A percentile compares a stretch with the other conserved stretches of the same genome.
Conservation (phyloP, 2,113 vertebrate genomes). For the Tachysurus fulvidraco region DNA sequence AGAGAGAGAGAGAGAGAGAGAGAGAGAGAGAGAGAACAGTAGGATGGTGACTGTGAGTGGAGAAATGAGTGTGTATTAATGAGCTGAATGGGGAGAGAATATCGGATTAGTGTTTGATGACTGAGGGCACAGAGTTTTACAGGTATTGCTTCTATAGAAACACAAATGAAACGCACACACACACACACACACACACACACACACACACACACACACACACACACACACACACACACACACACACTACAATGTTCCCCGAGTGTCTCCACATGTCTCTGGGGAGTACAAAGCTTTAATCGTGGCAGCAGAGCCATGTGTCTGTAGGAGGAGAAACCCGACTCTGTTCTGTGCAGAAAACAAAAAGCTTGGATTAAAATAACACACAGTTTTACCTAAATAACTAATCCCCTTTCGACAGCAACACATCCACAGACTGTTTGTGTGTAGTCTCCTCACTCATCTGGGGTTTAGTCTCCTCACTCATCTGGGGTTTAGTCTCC, state of each 20-base stretch:
- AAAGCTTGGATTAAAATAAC: constrained; percentile 22
- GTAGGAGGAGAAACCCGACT: constrained; percentile 12
- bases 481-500: too few species aligned
- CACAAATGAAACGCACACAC: neutral
- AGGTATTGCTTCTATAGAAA: neutral
- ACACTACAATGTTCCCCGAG: neutral
- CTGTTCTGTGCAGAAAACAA: constrained; percentile 9
- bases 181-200: constrained; percentile 22
- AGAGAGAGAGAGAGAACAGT: too few species aligned
- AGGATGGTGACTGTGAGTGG: too few species aligned
- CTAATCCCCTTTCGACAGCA: neutral
- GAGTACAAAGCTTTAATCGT: constrained; percentile 15
- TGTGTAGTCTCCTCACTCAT: neutral
- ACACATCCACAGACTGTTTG: neutral
- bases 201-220: neutral
- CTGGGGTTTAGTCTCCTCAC: too few species aligned
- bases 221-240: constrained; percentile 20
- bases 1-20: too few species aligned
- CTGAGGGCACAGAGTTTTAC: neutral
- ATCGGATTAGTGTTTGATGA: constrained; percentile 14
- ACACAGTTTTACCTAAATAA: neutral
- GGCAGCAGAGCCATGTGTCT: neutral
- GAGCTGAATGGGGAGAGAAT: neutral
- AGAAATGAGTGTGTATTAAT: neutral
- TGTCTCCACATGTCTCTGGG: neutral